Conservation (phyloP, 1,140 invertebrate genomes). For the Eumeta japonica region DNA sequence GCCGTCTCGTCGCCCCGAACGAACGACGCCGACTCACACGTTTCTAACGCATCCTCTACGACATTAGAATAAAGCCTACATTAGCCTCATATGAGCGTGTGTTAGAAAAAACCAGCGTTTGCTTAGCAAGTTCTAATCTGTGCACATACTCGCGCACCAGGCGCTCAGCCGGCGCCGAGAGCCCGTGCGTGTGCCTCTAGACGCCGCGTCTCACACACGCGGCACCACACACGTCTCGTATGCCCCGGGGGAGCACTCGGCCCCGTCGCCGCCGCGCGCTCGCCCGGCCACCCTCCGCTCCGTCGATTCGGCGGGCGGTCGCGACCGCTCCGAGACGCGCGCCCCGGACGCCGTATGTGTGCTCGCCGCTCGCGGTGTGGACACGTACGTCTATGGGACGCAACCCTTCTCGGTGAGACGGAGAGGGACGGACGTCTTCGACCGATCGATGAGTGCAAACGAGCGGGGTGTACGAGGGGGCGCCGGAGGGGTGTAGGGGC, state of each 20-base stretch:
- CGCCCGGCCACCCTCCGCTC: too few relatives aligned
- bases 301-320: too few relatives aligned
- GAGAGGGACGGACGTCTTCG: conserved; percentile 23
- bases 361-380: too few relatives aligned
- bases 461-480: conserved; percentile 16
- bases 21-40: conserved; percentile 17
- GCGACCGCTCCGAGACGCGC: too few relatives aligned
- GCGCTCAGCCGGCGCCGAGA: conserved; percentile 32
- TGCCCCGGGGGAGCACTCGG: too few relatives aligned
- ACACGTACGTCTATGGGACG: conserved; percentile 9
- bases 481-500: too few relatives aligned
- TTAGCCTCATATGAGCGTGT: conserved; percentile 26
- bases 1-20: not conserved
- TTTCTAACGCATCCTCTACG: conserved; percentile 8
- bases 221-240: conserved; percentile 42
- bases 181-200: conserved; percentile 38
- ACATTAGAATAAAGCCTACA: conserved; percentile 18
- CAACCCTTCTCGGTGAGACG: conserved; percentile 34
- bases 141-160: conserved; percentile 51
- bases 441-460: conserved; percentile 26
- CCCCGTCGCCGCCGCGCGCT: too few relatives aligned
- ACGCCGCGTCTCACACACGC: conserved; percentile 33
- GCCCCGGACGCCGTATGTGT: too few relatives aligned
- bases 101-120: conserved; percentile 51
- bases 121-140: conserved; percentile 57